Conservation (phyloP, 37 sponge, comb jelly and placozoan species). For the Mnemiopsis leidyi region DNA sequence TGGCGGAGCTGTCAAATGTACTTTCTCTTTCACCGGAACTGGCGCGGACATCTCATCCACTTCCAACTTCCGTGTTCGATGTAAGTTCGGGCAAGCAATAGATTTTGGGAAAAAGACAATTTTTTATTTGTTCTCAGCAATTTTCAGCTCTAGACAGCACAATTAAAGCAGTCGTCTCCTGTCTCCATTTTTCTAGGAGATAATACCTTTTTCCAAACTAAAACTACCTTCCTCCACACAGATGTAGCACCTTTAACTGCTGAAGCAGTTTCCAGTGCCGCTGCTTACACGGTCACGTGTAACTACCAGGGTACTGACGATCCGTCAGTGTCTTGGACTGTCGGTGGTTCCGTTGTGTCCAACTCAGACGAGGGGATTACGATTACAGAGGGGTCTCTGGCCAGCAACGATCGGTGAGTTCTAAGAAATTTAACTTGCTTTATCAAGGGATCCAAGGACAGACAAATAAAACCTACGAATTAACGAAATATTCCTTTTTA, state of each 20-base stretch:
- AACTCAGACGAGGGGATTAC: not conserved
- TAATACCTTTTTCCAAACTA: no score
- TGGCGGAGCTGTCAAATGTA: not conserved
- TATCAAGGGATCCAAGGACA: no score
- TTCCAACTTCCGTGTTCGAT: not conserved
- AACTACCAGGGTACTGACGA: not conserved
- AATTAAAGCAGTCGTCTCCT: no score
- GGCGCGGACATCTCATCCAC: not conserved
- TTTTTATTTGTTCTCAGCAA: no score
- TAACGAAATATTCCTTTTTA: no score
- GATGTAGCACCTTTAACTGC: not conserved
- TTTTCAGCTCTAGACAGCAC: no score
- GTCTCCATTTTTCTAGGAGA: no score
- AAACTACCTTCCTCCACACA: no score
- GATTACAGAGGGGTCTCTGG: not conserved
- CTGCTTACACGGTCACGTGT: not conserved
- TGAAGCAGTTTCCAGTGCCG: not conserved
- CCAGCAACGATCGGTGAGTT: not conserved
- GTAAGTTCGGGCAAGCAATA: not conserved
- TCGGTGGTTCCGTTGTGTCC: not conserved
- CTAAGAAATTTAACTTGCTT: not conserved
- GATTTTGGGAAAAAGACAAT: not conserved
- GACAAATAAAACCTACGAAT: no score
- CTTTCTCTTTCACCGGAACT: not conserved
- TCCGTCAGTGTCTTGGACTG: not conserved